Evolutionary conservation across 2,888 invertebrate species (phyloP).

Genomic region (Apamea crenata): DNA sequence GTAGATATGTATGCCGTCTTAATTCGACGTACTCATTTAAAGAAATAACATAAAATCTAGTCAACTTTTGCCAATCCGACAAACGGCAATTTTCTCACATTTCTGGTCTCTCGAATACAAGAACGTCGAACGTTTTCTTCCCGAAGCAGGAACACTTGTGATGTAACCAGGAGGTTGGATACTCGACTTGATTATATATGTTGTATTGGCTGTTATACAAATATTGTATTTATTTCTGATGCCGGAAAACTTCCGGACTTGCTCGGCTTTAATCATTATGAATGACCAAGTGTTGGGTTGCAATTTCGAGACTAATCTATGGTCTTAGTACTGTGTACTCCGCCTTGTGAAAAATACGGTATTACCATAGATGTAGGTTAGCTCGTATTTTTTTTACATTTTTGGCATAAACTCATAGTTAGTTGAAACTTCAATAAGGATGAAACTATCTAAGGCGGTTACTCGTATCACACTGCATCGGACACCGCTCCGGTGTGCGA

Average conservation of each 20-base stretch:
- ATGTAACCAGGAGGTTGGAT: constrained; percentile 9
- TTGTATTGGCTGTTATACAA: constrained; percentile 7
- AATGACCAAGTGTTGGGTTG: not conserved
- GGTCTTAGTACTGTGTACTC: not conserved
- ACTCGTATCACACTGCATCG: no score
- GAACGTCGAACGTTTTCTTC: constrained; percentile 24
- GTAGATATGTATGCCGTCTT: not conserved
- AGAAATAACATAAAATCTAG: constrained; percentile 3
- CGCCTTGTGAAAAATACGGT: not conserved
- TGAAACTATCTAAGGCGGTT: not conserved
- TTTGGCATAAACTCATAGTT: not conserved
- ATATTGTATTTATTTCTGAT: constrained; percentile 46
- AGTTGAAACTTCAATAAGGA: not conserved
- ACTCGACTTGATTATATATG: constrained; percentile 7
- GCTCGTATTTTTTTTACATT: not conserved
- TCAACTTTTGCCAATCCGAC: constrained; percentile 19
- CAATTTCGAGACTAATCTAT: not conserved
- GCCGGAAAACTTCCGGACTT: constrained; percentile 12
- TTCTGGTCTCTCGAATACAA: constrained; percentile 22
- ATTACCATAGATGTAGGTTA: not conserved
- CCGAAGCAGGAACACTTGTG: constrained; percentile 47
- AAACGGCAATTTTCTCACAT: constrained; percentile 11
- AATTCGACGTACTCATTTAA: not conserved
- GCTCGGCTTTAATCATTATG: not conserved
- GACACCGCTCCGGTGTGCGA: no score